phyloP scores from a whole-genome alignment of 2,113 vertebrate genomes.

The Psammodynastes pulverulentus region DNA sequence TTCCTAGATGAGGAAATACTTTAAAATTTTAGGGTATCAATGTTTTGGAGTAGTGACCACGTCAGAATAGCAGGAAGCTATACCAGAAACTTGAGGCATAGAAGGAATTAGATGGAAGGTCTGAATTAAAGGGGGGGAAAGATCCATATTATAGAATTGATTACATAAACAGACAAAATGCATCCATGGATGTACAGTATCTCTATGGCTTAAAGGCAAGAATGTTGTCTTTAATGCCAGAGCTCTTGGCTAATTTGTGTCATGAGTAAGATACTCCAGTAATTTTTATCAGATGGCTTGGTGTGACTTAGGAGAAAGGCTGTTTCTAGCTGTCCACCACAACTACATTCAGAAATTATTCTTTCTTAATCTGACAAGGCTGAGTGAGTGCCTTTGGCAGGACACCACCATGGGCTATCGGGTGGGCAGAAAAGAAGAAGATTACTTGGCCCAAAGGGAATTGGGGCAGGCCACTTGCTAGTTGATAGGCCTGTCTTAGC shows the following conservation, averaged over 20 bases:
- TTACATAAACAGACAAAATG: background rate
- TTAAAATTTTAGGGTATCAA: background rate
- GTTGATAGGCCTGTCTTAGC: slow-evolving; percentile 12
- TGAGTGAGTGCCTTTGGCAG: background rate
- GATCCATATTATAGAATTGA: background rate
- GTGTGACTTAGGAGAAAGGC: background rate
- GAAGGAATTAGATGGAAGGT: background rate
- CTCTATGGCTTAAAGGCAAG: background rate
- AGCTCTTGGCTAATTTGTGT: background rate
- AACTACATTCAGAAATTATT: background rate
- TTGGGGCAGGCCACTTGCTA: slow-evolving; percentile 4
- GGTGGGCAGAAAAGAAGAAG: background rate
- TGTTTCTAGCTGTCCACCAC: background rate
- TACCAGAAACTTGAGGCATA: background rate
- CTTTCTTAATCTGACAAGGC: background rate
- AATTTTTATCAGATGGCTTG: background rate
- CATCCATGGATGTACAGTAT: background rate
- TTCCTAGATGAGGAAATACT: background rate
- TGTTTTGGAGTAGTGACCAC: background rate
- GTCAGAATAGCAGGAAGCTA: background rate
- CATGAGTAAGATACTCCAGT: background rate
- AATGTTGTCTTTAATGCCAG: background rate
- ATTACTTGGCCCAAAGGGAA: background rate
- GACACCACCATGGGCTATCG: background rate
- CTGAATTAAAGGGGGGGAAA: background rate